Evolutionary conservation across 2,888 invertebrate species (phyloP).

Genomic region (Eristalis arbustorum): DNA sequence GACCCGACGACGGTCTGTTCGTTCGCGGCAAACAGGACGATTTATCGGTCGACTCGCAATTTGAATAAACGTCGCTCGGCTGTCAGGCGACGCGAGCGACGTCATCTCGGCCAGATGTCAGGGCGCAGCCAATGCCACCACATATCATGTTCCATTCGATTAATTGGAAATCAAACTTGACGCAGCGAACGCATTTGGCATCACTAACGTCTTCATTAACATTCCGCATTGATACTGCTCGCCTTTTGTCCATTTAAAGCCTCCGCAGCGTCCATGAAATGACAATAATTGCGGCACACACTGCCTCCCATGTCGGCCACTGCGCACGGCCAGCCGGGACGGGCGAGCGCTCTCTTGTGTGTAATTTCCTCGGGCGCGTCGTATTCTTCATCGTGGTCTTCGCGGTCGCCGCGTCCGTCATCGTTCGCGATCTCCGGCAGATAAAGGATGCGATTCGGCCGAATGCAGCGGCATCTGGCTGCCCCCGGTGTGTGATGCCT

Average conservation of each 20-base stretch:
- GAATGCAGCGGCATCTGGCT: conserved; percentile 24
- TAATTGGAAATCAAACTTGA: conserved; percentile 70
- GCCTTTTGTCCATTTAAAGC: conserved; percentile 64
- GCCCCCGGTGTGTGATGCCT: conserved; percentile 42
- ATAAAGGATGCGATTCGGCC: conserved; percentile 38
- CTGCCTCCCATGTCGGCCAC: conserved; percentile 22
- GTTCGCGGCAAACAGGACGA: not conserved
- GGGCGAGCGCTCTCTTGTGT: conserved; percentile 16
- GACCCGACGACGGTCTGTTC: conserved; percentile 21
- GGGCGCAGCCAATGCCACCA: not conserved
- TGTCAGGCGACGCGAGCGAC: not conserved
- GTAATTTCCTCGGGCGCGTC: conserved; percentile 16
- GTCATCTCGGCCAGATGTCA: not conserved
- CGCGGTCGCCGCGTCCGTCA: not conserved
- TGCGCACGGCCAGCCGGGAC: not conserved
- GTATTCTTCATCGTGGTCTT: conserved; percentile 24
- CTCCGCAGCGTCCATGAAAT: conserved; percentile 51
- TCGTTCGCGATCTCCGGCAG: conserved; percentile 24
- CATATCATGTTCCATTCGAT: conserved; percentile 62
- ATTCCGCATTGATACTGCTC: conserved; percentile 69
- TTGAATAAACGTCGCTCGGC: conserved; percentile 36
- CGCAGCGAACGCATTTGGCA: conserved; percentile 64
- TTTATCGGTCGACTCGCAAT: conserved; percentile 40
- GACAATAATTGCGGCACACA: conserved; percentile 62
- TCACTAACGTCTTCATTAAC: conserved; percentile 70